Evolutionary conservation across 2,888 invertebrate genomes (phyloP).

Genomic region (Byasa hedistus): DNA sequence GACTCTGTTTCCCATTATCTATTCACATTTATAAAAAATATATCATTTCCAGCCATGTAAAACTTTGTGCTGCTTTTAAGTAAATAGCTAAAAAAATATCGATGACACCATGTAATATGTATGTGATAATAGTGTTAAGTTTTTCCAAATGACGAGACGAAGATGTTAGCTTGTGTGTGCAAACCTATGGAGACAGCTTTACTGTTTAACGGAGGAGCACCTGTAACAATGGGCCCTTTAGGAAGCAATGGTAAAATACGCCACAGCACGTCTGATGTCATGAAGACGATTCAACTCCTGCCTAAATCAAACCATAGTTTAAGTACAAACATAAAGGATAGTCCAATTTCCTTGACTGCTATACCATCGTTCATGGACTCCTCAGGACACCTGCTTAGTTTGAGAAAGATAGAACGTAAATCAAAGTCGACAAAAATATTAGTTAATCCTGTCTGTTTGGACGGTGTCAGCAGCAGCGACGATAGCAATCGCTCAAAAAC

Average conservation of each 20-base stretch:
- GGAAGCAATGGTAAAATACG: constrained; percentile 67
- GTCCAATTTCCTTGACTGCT: constrained; percentile 56
- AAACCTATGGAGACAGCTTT: constrained; percentile 81
- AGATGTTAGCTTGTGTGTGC: constrained; percentile 85
- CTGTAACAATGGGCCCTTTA: constrained; percentile 78
- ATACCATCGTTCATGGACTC: constrained; percentile 59
- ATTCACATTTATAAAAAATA: neutral
- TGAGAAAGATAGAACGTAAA: constrained; percentile 71
- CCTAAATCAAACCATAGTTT: constrained; percentile 53
- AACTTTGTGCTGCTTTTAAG: constrained; percentile 19
- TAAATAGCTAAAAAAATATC: constrained; percentile 33
- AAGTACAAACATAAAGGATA: constrained; percentile 58
- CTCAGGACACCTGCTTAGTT: constrained; percentile 63
- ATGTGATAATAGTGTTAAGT: constrained; percentile 59
- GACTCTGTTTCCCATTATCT: constrained; percentile 34
- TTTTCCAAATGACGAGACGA: constrained; percentile 54
- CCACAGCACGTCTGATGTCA: constrained; percentile 54
- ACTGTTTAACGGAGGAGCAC: constrained; percentile 75
- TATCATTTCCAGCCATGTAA: constrained; percentile 46
- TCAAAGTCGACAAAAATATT: constrained; percentile 75
- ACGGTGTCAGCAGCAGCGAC: constrained; percentile 64
- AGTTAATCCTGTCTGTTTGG: constrained; percentile 73
- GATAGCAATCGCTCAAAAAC: constrained; percentile 67
- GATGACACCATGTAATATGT: constrained; percentile 54
- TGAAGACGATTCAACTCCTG: constrained; percentile 62